These are phyloP conservation scores for Remorina albescens DNA, from an alignment of 2,797 vertebrate genomes.

Conservation along the genomic window DNA sequence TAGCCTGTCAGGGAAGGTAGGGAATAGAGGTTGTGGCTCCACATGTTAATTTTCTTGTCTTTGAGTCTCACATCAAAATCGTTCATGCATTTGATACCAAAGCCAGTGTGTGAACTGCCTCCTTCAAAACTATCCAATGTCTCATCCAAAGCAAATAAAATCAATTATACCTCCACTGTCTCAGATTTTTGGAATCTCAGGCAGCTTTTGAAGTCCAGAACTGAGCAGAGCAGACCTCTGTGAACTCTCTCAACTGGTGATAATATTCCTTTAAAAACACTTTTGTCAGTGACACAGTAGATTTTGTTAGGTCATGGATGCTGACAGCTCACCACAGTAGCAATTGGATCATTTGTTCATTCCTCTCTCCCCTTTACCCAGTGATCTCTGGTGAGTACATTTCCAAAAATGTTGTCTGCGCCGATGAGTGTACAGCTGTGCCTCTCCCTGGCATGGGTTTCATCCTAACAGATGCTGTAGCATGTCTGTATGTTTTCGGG, in stretches of 20 bases:
- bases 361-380: conserved; percentile 28
- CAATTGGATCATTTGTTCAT: conserved; percentile 47
- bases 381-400: conserved; percentile 36
- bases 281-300: conserved; percentile 45
- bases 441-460: conserved; percentile 43
- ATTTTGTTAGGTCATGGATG: conserved; percentile 63
- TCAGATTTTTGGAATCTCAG: conserved; percentile 20
- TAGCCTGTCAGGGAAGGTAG: conserved; percentile 12
- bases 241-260: conserved; percentile 51
- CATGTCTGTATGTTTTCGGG: conserved; percentile 44
- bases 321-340: conserved; percentile 64
- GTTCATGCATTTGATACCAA: conserved; percentile 6
- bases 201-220: conserved; percentile 47
- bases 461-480: conserved; percentile 64
- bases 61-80: conserved; percentile 32
- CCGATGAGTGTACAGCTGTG: conserved; percentile 69
- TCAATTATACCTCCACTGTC: conserved; percentile 30
- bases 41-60: conserved; percentile 21
- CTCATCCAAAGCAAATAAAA: conserved; percentile 27
- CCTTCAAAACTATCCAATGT: conserved; percentile 18
- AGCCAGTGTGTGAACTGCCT: conserved; percentile 5
- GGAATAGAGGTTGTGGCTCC: background rate
- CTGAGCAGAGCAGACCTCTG: conserved; percentile 24
- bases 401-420: conserved; percentile 38
- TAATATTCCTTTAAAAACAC: conserved; percentile 16